Conservation (phyloP, 2,797 vertebrate species). For the Myotis findleyi region DNA sequence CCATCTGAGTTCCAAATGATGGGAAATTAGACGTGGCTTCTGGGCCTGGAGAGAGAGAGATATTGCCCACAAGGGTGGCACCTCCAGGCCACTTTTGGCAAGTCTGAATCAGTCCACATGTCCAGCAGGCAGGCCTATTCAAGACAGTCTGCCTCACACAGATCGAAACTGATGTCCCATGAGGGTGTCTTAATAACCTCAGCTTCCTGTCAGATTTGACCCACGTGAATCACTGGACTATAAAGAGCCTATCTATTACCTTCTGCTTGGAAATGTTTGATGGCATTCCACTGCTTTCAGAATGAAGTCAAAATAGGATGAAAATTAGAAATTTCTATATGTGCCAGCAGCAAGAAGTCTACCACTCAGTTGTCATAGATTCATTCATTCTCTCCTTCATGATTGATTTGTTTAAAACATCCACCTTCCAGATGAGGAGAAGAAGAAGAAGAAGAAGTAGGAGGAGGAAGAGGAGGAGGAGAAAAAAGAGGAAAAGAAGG, state of each 20-base stretch:
- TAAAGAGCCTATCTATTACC: neutral
- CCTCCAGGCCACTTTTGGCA: neutral
- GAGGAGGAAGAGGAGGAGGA: neutral
- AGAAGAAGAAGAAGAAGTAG: neutral
- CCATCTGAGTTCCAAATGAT: too few relatives aligned
- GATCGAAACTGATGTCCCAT: neutral
- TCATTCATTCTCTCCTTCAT: neutral
- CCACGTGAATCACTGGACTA: fast-evolving
- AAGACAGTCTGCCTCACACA: neutral
- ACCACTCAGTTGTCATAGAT: neutral
- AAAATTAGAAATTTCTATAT: neutral
- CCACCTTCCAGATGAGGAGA: neutral
- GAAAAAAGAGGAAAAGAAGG: neutral
- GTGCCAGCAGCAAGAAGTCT: neutral
- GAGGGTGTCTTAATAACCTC: neutral
- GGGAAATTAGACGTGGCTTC: neutral
- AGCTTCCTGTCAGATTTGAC: neutral
- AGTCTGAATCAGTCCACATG: neutral
- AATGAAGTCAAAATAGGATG: neutral
- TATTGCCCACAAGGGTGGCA: neutral
- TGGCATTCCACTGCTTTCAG: neutral
- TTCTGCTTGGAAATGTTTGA: neutral
- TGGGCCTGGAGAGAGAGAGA: neutral
- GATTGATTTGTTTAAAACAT: neutral
- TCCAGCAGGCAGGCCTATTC: neutral